A percentile compares a stretch with the other conserved stretches of the same genome.
These are phyloP conservation scores for Colinus virginianus DNA, from an alignment of 2,113 vertebrate genomes.

Conservation along the genomic window DNA sequence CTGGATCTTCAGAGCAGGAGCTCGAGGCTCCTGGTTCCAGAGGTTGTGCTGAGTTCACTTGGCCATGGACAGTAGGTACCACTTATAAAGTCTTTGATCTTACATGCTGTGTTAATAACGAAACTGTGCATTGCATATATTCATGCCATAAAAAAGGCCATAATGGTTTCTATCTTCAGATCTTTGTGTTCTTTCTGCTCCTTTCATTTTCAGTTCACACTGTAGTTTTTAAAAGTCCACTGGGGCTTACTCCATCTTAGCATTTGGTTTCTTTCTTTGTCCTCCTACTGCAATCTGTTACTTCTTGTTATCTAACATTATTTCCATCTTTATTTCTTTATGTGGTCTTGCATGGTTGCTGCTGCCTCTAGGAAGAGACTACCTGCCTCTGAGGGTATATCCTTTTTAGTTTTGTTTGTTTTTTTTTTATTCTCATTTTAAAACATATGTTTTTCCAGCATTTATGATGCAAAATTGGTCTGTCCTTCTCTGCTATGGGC, in stretches of 20 bases:
- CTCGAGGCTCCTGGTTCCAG: not conserved
- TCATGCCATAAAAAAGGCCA: not conserved
- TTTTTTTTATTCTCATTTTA: slow-evolving; percentile 8
- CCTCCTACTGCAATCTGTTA: slow-evolving; percentile 58
- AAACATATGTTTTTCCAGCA: slow-evolving; percentile 51
- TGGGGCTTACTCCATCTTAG: slow-evolving; percentile 45
- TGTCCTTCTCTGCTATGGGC: slow-evolving; percentile 55
- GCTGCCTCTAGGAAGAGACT: slow-evolving; percentile 31
- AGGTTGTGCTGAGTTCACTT: not conserved
- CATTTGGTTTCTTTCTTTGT: slow-evolving; percentile 56
- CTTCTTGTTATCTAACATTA: slow-evolving; percentile 55
- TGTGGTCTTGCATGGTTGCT: slow-evolving; percentile 18
- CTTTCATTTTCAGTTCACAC: slow-evolving; percentile 44
- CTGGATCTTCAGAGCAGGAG: not conserved
- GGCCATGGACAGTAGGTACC: not conserved
- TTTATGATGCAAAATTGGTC: slow-evolving; percentile 61
- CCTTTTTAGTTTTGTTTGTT: not conserved
- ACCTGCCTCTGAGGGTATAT: not conserved
- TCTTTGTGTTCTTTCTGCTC: slow-evolving; percentile 5
- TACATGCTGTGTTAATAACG: not conserved
- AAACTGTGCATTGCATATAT: not conserved
- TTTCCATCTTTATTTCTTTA: slow-evolving; percentile 31
- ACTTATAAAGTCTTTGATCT: not conserved
- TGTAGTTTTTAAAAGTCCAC: slow-evolving; percentile 51
- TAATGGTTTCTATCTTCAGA: slow-evolving; percentile 18